Evolutionary conservation across 2,113 vertebrate genomes (phyloP), one percentile per base, ranked within the genome.

Genomic region (Scomber colias): DNA sequence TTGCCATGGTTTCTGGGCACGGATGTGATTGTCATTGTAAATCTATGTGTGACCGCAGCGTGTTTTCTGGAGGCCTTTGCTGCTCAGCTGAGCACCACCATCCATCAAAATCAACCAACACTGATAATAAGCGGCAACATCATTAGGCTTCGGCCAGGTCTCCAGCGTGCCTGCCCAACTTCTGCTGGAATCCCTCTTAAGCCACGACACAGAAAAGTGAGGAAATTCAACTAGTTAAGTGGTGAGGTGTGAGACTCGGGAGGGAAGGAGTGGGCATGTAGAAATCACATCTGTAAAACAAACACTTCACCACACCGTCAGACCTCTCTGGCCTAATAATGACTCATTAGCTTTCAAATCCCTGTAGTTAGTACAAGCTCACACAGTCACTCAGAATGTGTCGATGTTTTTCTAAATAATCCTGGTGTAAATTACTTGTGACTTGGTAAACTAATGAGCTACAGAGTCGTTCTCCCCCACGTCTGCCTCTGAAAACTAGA

Each of bases 1-100:
- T 93, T 92, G 86, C 92, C 89, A 92, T 91, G 91, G 92, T 93
- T 92, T 91, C 92, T 35, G 56, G 5, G 71, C 3, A 75, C 79
- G 86, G 85, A 82, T 59, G 84, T 84, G 87, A 80, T 54, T 70
- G 71, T 84, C 86, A 80, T 73, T 75, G 64, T 87, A 83, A 89
- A 88, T 81, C 78, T 80, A 40, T 71, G 78, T 69, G 79, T 70
- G 83, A 71, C 81, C 51, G 11, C 15, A 46, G 44, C 14, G 65
- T 70, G 76, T 70, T 69, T 27, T 72, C 44, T 74, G 71, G 24
- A 57, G 65, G 75, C 63, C 71, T 75, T 17, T 30, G 57, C 70
- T 60, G 71, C 48, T 69, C 71, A 57, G 61, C 75, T 71, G 71
- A 90, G 83, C 63, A 46, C 61, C 56, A 8, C 72, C 30, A 89